Conservation (phyloP, 2,888 invertebrate genomes). For the Tetheella fluctuosa region DNA sequence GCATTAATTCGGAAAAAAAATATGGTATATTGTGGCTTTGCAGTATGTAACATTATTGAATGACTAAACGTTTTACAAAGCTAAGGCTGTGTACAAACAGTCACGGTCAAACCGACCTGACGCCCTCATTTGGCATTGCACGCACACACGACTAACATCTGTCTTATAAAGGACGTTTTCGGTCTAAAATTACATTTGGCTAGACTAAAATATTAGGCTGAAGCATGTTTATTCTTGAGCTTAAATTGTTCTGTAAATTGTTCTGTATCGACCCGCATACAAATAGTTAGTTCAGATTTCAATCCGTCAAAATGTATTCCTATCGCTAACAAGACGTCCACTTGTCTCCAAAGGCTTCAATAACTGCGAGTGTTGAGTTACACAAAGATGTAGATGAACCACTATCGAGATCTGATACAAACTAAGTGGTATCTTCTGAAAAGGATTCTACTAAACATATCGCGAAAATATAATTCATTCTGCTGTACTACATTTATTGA, state of each 20-base stretch:
- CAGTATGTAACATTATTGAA: neutral
- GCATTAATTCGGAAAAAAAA: neutral
- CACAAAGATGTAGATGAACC: conserved; percentile 9
- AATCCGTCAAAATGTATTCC: neutral
- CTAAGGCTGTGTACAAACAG: conserved; percentile 14
- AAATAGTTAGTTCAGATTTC: neutral
- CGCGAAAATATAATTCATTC: neutral
- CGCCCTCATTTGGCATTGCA: conserved; percentile 50
- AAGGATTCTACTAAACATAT: neutral
- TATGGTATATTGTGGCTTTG: neutral
- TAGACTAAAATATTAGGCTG: conserved; percentile 12
- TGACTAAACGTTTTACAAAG: conserved; percentile 5
- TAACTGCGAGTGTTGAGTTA: conserved; percentile 9
- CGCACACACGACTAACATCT: conserved; percentile 41
- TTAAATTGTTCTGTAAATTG: neutral
- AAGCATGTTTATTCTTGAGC: neutral
- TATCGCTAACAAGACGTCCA: conserved; percentile 2
- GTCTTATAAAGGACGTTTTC: conserved; percentile 40
- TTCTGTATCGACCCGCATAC: neutral
- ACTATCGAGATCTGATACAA: conserved; percentile 6
- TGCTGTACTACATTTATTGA: conserved; percentile 8
- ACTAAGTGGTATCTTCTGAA: neutral
- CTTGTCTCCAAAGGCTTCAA: conserved; percentile 3
- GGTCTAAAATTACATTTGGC: conserved; percentile 31
- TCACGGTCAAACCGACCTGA: conserved; percentile 38